Evolutionary conservation across 2,797 vertebrate genomes (phyloP).

Genomic region (Bryconaethiops microstoma): DNA sequence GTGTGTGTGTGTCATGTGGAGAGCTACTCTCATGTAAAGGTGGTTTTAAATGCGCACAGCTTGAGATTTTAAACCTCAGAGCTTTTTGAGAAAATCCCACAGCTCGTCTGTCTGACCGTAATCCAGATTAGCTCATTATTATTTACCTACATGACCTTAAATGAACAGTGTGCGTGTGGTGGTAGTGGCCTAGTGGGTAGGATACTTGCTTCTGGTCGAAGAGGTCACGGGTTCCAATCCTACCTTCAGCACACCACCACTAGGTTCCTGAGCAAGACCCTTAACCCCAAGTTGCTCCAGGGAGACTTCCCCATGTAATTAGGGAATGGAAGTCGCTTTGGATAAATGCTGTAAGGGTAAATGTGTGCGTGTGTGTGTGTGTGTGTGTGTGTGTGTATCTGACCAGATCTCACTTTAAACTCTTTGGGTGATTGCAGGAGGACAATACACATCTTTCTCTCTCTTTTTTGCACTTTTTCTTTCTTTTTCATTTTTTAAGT

Average conservation of each 20-base stretch:
- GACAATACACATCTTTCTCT: neutral
- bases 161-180: no score
- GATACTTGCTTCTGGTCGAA: no score
- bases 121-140: constrained; percentile 10
- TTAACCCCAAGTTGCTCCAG: no score
- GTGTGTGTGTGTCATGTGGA: constrained; percentile 9
- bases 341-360: no score
- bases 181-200: no score
- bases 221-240: no score
- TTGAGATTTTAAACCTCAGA: constrained; percentile 6
- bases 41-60: neutral
- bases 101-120: neutral
- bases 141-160: constrained; percentile 14
- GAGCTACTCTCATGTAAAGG: neutral
- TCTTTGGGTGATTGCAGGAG: constrained; percentile 64
- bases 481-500: constrained; percentile 7
- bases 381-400: neutral
- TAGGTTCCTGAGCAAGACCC: no score
- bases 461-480: neutral
- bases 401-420: constrained; percentile 58
- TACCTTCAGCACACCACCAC: no score
- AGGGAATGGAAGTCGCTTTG: no score
- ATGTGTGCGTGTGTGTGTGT: neutral
- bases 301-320: no score
- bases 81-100: constrained; percentile 14